Evolutionary conservation across 2,113 vertebrate species (phyloP).

Genomic region (Eidolon helvum): DNA sequence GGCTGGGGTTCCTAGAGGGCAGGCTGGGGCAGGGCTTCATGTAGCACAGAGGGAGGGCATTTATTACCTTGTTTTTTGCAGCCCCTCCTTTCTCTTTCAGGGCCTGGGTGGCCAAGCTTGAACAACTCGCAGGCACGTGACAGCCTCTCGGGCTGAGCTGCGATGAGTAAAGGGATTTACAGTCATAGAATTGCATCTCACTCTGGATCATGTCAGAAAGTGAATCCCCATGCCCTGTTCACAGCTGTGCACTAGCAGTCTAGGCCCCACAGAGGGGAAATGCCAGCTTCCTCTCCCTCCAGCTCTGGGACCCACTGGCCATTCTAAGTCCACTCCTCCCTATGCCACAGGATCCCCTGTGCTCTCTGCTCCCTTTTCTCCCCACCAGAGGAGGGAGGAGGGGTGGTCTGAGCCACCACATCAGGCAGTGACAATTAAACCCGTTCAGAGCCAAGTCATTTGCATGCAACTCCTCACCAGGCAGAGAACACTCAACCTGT

Average conservation of each 20-base stretch:
- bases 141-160: conserved; percentile 78
- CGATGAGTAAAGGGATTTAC: conserved; percentile 82
- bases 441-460: conserved; percentile 82
- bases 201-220: conserved; percentile 73
- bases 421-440: conserved; percentile 79
- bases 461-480: conserved; percentile 85
- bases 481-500: conserved; percentile 85
- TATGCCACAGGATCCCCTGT: conserved; percentile 45
- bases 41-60: background rate
- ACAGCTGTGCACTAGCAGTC: conserved; percentile 81
- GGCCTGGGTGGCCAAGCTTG: background rate
- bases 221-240: conserved; percentile 79
- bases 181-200: conserved; percentile 80
- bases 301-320: conserved; percentile 51
- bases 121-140: conserved; percentile 66
- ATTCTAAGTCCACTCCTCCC: conserved; percentile 44
- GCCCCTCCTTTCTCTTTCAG: background rate
- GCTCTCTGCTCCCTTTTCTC: background rate
- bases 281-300: conserved; percentile 68
- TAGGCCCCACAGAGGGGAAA: conserved; percentile 77
- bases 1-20: background rate
- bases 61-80: background rate
- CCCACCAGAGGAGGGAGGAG: background rate
- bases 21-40: background rate
- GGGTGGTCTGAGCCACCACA: conserved; percentile 59